Evolutionary conservation across 64 coral and sea anemone species (phyloP).

Genomic region (Porites lutea): DNA sequence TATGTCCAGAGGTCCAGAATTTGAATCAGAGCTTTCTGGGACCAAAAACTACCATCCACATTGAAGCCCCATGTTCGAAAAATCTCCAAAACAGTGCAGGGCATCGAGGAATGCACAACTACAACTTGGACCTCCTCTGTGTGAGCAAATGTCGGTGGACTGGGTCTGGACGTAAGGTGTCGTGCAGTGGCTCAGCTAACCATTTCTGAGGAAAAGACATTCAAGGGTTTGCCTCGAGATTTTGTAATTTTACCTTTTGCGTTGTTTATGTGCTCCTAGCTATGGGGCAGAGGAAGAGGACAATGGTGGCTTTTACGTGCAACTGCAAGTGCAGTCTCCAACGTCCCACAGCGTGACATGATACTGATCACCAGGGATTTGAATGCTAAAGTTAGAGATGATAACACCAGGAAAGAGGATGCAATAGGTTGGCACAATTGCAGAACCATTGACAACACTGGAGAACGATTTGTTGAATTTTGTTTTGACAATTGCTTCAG

Average conservation of each 20-base stretch:
- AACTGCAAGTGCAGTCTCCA: no score
- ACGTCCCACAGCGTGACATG: no score
- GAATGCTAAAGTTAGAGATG: no score
- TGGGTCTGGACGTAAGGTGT: conserved; percentile 22
- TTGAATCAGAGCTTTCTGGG: background rate
- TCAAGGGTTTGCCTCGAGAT: no score
- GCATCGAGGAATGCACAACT: background rate
- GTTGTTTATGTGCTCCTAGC: no score
- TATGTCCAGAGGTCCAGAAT: background rate
- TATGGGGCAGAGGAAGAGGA: no score
- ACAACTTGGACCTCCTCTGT: background rate
- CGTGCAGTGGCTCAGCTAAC: background rate
- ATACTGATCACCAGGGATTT: no score
- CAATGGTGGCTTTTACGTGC: no score
- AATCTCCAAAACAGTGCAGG: background rate
- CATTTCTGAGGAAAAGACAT: background rate
- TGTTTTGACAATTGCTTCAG: background rate
- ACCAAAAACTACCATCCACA: background rate
- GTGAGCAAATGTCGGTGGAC: background rate
- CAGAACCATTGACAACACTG: background rate
- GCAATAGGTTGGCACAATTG: no score
- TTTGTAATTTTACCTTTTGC: no score
- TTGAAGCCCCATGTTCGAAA: background rate
- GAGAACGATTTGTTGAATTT: background rate
- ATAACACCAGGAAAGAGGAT: no score